phyloP scores from a whole-genome alignment of 1,140 invertebrate genomes.

The Carposina sasakii region DNA sequence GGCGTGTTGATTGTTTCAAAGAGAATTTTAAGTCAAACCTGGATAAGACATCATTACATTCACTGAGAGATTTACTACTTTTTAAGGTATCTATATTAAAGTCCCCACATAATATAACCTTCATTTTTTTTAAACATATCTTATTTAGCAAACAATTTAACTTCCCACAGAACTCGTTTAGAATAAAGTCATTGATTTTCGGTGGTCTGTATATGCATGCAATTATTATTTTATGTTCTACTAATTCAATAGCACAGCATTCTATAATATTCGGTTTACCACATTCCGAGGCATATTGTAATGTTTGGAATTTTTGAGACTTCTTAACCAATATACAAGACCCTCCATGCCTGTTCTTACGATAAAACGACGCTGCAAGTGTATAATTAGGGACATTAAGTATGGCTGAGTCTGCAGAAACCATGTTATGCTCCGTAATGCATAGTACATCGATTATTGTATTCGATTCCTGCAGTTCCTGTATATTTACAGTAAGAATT shows the following conservation, averaged over 20 bases:
- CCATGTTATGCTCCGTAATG: not conserved
- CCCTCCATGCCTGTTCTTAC: not conserved
- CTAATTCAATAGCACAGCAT: not conserved
- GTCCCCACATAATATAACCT: constrained; percentile 8
- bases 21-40: constrained; percentile 1
- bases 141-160: no score
- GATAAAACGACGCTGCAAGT: not conserved
- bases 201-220: not conserved
- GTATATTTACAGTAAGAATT: not conserved
- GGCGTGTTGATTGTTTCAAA: not conserved
- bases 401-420: not conserved
- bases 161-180: no score
- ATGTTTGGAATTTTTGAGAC: not conserved
- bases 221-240: not conserved
- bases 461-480: not conserved
- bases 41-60: not conserved
- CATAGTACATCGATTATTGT: not conserved
- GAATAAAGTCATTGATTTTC: no score
- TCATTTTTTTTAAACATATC: not conserved
- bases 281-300: not conserved
- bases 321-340: not conserved
- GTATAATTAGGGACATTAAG: not conserved
- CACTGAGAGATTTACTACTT: not conserved
- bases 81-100: constrained; percentile 7
- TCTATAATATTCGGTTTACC: not conserved